Evolutionary conservation across 2,888 invertebrate species (phyloP), one percentile per base, ranked within the genome.

Genomic region (Drosophila flavopinicola): DNA sequence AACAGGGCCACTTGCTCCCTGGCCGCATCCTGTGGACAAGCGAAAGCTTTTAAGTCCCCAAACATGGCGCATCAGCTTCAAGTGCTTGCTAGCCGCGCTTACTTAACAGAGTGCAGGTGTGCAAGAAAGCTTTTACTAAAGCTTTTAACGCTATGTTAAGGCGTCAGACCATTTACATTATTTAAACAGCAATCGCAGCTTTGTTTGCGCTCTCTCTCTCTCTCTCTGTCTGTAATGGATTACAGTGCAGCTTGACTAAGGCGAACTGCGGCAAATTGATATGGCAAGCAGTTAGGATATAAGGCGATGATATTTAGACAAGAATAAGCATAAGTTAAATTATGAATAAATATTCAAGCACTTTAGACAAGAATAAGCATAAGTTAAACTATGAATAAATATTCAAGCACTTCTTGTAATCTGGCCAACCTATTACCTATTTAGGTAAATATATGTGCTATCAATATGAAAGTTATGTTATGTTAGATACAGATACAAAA

Each of bases 21-120:
- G 57, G 45, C 70, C 80, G 79, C 84, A 74, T 80, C 80, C 80
- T 85, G 80, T 68, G 84, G 80, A 80, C 80, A 80, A 44, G 64
- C 58, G 48, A 80, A 80, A 80, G 80, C 80, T 80, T 80, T 80
- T 84, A 80, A 80, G 13, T 79, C 77, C 60, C 32, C 53, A 58
- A 61, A 60, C 49, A 48, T 61, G 49, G 7, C 61, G 41, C 42
- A 51, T 20, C 48, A 41, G 30, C 27, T 41, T 60, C 37, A 66
- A 73, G 71, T 59, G 59, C 51, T n/a, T 39, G 33, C 49, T 32
- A 27, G 48, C 25, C 37, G 17, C 42, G 27, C 33, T 42, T 57
- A 58, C 69, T 85, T 80, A 78, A 80, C 79, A 80, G 84, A 35
- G 51, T 42, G 61, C 67, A 59, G 72, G 27, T 39, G 42, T 27